These are phyloP conservation scores for Melinaea marsaeus DNA, from an alignment of 2,888 invertebrate species.

Conservation along the genomic window DNA sequence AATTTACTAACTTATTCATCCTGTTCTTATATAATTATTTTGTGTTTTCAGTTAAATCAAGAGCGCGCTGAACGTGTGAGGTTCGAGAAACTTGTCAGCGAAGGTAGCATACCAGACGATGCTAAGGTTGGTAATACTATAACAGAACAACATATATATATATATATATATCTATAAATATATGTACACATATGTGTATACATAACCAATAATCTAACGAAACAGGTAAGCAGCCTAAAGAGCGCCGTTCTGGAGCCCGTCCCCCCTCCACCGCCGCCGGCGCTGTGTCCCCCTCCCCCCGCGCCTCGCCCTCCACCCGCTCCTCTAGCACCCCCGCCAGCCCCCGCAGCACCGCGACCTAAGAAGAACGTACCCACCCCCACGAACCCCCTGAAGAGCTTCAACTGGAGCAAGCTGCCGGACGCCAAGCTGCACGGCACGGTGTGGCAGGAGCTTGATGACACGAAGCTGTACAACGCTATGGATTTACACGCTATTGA, in stretches of 20 bases:
- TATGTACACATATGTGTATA: no score
- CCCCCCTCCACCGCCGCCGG: slow-evolving; percentile 62
- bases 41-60: slow-evolving; percentile 76
- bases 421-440: slow-evolving; percentile 94
- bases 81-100: slow-evolving; percentile 90
- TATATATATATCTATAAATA: background rate
- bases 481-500: slow-evolving; percentile 96
- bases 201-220: no score
- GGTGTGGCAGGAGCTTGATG: slow-evolving; percentile 96
- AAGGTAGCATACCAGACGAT: slow-evolving; percentile 95
- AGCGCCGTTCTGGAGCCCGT: slow-evolving; percentile 65
- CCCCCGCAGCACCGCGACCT: slow-evolving; percentile 77
- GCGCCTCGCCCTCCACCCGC: slow-evolving; percentile 78
- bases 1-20: background rate
- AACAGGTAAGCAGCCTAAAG: slow-evolving; percentile 69
- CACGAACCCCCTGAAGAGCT: slow-evolving; percentile 94
- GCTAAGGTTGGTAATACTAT: slow-evolving; percentile 81
- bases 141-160: background rate
- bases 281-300: slow-evolving; percentile 76
- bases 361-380: slow-evolving; percentile 96
- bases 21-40: background rate
- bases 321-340: slow-evolving; percentile 76
- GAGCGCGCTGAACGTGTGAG: slow-evolving; percentile 89
- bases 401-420: slow-evolving; percentile 98
- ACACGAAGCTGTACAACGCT: slow-evolving; percentile 92